These are phyloP conservation scores for Salminus brasiliensis DNA, from an alignment of 2,113 vertebrate species.

Conservation along the genomic window DNA sequence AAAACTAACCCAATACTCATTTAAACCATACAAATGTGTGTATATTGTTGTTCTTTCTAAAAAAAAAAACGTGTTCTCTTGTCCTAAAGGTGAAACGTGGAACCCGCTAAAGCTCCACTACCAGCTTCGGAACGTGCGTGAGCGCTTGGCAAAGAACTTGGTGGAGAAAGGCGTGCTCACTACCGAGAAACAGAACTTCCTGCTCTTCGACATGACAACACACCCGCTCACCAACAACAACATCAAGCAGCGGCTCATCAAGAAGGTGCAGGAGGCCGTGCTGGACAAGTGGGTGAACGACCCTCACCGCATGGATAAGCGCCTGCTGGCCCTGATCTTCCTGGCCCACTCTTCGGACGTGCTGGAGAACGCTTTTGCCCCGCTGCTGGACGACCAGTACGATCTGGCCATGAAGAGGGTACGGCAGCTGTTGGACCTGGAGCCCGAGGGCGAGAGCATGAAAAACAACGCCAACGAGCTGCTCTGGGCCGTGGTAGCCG, in stretches of 20 bases:
- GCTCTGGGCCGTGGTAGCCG: slow-evolving; percentile 93
- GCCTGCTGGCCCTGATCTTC: slow-evolving; percentile 90
- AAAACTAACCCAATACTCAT: too few species aligned
- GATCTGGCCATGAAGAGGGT: slow-evolving; percentile 96
- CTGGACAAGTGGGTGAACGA: slow-evolving; percentile 96
- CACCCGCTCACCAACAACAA: slow-evolving; percentile 96
- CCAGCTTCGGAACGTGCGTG: slow-evolving; percentile 91
- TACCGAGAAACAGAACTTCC: slow-evolving; percentile 98
- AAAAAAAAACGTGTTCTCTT: background rate
- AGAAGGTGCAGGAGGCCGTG: slow-evolving; percentile 92
- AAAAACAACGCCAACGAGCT: slow-evolving; percentile 89
- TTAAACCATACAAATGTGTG: too few species aligned
- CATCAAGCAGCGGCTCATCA: slow-evolving; percentile 95
- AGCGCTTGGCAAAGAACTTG: slow-evolving; percentile 93
- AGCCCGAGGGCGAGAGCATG: slow-evolving; percentile 91
- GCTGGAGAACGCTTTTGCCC: slow-evolving; percentile 94
- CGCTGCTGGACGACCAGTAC: slow-evolving; percentile 93
- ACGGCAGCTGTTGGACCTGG: slow-evolving; percentile 90
- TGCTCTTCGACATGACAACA: slow-evolving; percentile 97
- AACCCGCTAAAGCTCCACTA: slow-evolving; percentile 97
- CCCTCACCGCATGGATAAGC: slow-evolving; percentile 94
- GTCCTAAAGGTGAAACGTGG: slow-evolving; percentile 89
- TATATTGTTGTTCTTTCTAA: too few species aligned
- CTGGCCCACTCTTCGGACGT: slow-evolving; percentile 93
- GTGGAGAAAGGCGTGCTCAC: slow-evolving; percentile 96